Conservation (phyloP, 2,797 vertebrate genomes). For the Semaprochilodus insignis region DNA sequence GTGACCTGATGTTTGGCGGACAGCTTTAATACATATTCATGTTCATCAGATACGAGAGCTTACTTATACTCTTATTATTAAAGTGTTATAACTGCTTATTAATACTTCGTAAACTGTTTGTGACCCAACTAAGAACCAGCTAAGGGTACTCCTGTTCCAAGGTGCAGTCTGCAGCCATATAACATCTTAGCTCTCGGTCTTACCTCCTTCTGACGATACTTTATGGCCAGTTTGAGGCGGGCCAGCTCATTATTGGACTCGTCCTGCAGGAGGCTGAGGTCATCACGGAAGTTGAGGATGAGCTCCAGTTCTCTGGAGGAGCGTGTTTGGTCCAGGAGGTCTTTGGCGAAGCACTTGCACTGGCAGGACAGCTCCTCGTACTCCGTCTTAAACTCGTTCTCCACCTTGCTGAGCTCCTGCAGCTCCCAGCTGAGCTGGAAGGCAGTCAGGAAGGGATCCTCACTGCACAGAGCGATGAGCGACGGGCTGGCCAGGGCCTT, state of each 20-base stretch:
- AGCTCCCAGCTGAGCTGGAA: slow-evolving; percentile 98
- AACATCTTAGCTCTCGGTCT: slow-evolving; percentile 45
- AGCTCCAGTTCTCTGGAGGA: slow-evolving; percentile 95
- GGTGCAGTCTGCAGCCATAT: too few relatives aligned
- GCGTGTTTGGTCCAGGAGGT: slow-evolving; percentile 95
- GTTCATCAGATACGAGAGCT: too few relatives aligned
- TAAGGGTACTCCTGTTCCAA: too few relatives aligned
- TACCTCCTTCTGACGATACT: slow-evolving; percentile 98
- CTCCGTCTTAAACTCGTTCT: slow-evolving; percentile 97
- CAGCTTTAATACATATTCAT: too few relatives aligned
- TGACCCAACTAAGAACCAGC: too few relatives aligned
- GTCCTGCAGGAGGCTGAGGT: slow-evolving; percentile 88
- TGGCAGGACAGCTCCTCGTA: slow-evolving; percentile 91
- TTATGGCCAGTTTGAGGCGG: slow-evolving; percentile 95
- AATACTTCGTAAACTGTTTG: too few relatives aligned
- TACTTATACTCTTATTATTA: too few relatives aligned
- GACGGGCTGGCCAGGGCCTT: slow-evolving; percentile 93
- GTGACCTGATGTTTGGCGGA: too few relatives aligned
- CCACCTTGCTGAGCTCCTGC: slow-evolving; percentile 92
- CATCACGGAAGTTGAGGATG: slow-evolving; percentile 95
- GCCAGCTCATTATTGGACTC: slow-evolving; percentile 90
- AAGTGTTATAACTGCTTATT: too few relatives aligned
- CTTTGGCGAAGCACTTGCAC: slow-evolving; percentile 95
- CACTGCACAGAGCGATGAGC: slow-evolving; percentile 92
- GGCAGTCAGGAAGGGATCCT: slow-evolving; percentile 96